Percentiles rank a stretch among this genome's conserved stretches.
These are phyloP conservation scores for Furcifer pardalis DNA, from an alignment of 2,797 vertebrate species.

Conservation along the genomic window DNA sequence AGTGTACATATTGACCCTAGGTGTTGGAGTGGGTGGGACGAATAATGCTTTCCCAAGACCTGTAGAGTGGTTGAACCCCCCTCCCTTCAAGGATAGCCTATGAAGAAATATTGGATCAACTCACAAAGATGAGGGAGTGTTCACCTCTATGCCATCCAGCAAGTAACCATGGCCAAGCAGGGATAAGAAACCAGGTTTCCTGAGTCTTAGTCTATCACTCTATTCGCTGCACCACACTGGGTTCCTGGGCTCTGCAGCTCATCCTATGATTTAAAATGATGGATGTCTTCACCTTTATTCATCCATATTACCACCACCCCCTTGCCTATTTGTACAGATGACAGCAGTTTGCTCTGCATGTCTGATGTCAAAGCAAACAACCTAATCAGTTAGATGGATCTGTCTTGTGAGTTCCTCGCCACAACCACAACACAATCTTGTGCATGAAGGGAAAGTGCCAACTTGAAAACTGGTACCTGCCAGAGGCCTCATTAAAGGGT, in stretches of 20 bases:
- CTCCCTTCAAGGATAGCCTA: neutral
- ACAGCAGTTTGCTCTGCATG: neutral
- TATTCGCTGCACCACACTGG: no score
- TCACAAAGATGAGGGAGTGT: neutral
- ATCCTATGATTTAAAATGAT: neutral
- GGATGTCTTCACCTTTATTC: neutral
- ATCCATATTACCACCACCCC: neutral
- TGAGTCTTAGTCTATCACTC: no score
- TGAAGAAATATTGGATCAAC: neutral
- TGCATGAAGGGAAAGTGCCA: conserved; percentile 3
- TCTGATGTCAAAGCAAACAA: conserved; percentile 8
- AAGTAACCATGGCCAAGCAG: no score
- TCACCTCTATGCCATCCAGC: no score
- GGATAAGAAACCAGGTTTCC: no score
- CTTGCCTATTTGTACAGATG: neutral
- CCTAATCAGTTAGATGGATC: neutral
- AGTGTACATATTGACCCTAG: neutral
- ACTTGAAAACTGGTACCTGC: neutral
- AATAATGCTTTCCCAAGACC: neutral
- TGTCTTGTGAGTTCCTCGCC: neutral
- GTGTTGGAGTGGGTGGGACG: neutral
- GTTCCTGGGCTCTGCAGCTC: no score
- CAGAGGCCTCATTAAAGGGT: conserved; percentile 15
- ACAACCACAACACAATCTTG: neutral
- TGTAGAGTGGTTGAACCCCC: neutral